A percentile compares a stretch with the other conserved stretches of the same genome.
phyloP scores from a whole-genome alignment of 2,113 vertebrate species.

The Rhinolophus sinicus region DNA sequence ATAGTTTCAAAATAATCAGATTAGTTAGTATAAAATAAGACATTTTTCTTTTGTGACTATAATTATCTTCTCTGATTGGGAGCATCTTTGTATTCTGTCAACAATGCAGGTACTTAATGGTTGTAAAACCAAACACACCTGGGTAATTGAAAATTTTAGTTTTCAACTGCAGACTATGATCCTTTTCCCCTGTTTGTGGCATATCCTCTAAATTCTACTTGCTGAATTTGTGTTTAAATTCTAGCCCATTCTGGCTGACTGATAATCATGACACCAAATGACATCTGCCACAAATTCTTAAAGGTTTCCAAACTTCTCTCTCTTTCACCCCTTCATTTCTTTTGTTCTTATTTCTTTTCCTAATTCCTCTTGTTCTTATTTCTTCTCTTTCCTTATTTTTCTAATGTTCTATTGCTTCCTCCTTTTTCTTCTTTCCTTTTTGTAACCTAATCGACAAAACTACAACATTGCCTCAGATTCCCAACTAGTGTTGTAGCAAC shows the following conservation, averaged over 20 bases:
- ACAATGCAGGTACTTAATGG: background rate
- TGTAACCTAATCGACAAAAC: background rate
- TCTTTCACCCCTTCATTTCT: background rate
- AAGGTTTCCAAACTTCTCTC: background rate
- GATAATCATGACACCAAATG: background rate
- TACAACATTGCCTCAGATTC: background rate
- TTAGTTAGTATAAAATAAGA: slow-evolving; percentile 17
- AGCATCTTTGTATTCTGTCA: background rate
- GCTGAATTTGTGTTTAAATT: background rate
- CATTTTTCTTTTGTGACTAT: slow-evolving; percentile 26
- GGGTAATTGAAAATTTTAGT: slow-evolving; percentile 15
- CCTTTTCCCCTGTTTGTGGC: background rate
- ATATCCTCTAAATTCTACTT: background rate
- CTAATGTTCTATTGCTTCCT: background rate
- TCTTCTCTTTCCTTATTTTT: background rate
- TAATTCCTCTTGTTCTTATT: background rate
- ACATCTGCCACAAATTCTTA: background rate
- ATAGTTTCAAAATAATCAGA: slow-evolving; percentile 52
- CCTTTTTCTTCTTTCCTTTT: background rate
- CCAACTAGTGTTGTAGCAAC: background rate
- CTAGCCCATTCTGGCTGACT: background rate
- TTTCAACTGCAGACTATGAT: background rate
- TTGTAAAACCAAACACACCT: slow-evolving; percentile 24
- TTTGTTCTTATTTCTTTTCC: background rate
- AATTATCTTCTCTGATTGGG: background rate